Evolutionary conservation across 2,113 vertebrate genomes (phyloP), one percentile per base, ranked within the genome.

Genomic region (Upupa epops): DNA sequence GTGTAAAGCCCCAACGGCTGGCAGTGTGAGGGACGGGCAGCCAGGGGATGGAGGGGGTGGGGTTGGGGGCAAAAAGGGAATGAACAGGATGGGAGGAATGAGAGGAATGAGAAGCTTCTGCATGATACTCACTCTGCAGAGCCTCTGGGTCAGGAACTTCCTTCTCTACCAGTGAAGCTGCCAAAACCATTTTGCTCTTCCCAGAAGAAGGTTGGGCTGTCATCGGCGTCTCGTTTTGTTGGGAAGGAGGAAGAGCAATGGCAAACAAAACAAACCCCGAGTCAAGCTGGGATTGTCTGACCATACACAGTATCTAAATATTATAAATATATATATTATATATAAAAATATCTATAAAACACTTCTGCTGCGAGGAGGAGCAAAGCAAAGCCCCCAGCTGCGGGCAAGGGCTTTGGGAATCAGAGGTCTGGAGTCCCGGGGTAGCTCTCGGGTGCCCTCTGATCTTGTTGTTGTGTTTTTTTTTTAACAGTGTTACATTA

Each of bases 1-100:
- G 99, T 99, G 96, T 99, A 98, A 84, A 45, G 60, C 34, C 48
- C 29, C 40, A 8, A 15, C 15, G 40, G 22, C 40, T 7, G 14
- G 55, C 0, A 12, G 71, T 46, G 2, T 3, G 7, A 82, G 95
- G 82, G 94, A 89, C 2, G 83, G 94, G 93, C 16, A 13, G 64
- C 46, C 6, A 19, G 89, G 89, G 94, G 65, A 18, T 13, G 74
- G 63, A 58, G 86, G 92, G n/a, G 75, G 29, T 55, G 61, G 83
- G 68, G 63, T 78, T 73, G 74, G 68, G 73, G 40, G 40, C 40
- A 42, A 70, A 46, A 17, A 31, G 61, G 83, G 91, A 21, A 59
- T 4, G 79, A 66, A 87, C 83, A 90, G 72, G 13, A 83, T 54
- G 76, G 68, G 21, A 69, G 93, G 81, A 90, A 42, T 42, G 74